Conservation (phyloP, 2,113 vertebrate genomes). For the Erinaceus europaeus region DNA sequence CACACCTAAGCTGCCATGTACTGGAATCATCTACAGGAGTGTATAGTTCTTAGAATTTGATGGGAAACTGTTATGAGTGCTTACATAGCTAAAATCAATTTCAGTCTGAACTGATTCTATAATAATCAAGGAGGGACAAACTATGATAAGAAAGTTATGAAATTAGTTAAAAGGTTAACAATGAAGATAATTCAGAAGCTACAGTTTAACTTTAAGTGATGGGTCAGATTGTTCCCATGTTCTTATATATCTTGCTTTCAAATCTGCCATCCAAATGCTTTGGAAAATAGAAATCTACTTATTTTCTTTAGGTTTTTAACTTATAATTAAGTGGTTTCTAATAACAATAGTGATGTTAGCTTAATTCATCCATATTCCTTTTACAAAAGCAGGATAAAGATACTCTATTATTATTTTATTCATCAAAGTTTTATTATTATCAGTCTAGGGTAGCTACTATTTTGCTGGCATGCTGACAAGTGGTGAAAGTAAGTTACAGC, state of each 20-base stretch:
- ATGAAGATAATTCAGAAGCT: neutral
- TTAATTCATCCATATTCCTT: neutral
- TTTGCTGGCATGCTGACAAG: conserved; percentile 69
- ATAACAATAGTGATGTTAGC: neutral
- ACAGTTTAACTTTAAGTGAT: neutral
- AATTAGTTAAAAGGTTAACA: neutral
- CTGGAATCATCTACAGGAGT: conserved; percentile 28
- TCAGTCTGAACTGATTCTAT: neutral
- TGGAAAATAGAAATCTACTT: neutral
- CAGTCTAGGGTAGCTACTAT: conserved; percentile 59
- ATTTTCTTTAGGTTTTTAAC: conserved; percentile 13
- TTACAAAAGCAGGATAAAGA: neutral
- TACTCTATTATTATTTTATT: neutral
- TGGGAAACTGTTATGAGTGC: neutral
- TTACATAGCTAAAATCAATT: neutral
- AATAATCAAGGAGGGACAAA: neutral
- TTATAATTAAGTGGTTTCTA: neutral
- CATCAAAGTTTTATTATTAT: conserved; percentile 3
- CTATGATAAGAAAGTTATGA: neutral
- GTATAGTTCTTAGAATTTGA: conserved; percentile 15
- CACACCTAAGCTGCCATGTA: conserved; percentile 47
- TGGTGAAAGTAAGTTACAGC: conserved; percentile 59
- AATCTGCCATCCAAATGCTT: neutral
- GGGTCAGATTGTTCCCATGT: neutral
- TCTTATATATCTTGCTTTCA: neutral